phyloP scores from a whole-genome alignment of 1,140 invertebrate genomes.

The Neuroterus valhalla region DNA sequence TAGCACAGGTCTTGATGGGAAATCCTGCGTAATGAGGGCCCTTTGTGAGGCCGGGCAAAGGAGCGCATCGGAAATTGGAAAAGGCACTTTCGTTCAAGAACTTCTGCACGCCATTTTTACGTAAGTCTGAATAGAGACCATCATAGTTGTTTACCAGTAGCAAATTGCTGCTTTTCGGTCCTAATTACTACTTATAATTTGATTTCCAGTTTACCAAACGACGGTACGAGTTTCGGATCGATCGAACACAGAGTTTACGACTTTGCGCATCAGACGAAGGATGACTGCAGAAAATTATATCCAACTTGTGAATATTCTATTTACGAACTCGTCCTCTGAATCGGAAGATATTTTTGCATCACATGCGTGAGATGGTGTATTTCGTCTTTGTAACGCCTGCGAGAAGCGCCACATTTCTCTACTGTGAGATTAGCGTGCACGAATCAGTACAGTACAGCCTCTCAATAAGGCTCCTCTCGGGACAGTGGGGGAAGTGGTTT shows the following conservation, averaged over 20 bases:
- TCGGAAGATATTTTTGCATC: neutral
- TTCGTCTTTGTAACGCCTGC: no score
- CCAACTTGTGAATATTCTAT: slow-evolving; percentile 73
- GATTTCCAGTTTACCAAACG: slow-evolving; percentile 63
- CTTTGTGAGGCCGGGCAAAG: slow-evolving; percentile 82
- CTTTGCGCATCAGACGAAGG: slow-evolving; percentile 77
- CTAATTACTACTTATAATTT: slow-evolving; percentile 43
- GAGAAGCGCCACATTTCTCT: no score
- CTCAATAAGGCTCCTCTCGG: no score
- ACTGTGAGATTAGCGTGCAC: no score
- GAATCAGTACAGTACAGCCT: no score
- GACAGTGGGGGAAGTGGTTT: no score
- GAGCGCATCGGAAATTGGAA: slow-evolving; percentile 73
- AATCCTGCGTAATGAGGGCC: slow-evolving; percentile 80
- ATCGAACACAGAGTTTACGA: slow-evolving; percentile 80
- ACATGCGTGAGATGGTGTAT: neutral
- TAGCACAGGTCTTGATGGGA: slow-evolving; percentile 82
- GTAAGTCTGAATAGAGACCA: slow-evolving; percentile 72
- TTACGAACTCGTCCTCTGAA: slow-evolving; percentile 66
- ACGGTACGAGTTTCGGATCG: slow-evolving; percentile 75
- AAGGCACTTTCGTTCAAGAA: slow-evolving; percentile 81
- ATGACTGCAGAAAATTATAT: slow-evolving; percentile 72
- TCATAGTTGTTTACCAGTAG: slow-evolving; percentile 31
- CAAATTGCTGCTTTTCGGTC: neutral
- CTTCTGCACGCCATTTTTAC: slow-evolving; percentile 81